Evolutionary conservation across 23 tunicate species (phyloP), one percentile per base, ranked within the genome.

Genomic region (Aplidium turbinatum): DNA sequence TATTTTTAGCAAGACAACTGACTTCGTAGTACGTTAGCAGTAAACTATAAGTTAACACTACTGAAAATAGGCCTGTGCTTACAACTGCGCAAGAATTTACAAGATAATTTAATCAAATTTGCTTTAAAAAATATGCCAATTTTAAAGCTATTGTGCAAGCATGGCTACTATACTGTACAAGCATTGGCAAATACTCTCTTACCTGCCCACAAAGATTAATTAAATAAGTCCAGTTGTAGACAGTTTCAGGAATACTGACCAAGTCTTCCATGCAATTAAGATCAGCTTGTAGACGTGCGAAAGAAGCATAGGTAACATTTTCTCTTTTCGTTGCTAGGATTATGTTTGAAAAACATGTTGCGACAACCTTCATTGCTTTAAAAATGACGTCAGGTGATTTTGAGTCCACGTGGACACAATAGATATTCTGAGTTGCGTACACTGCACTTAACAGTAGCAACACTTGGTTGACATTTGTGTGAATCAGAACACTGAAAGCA

Each of bases 201-300:
- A 81, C 96, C 84, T 88, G 96, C 0, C 82, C 86, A 53, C 96
- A 88, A 9, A 88, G 36, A 56, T 88, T 88, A 35, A 88, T 82
- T 20, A 76, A 35, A 62, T 88, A 77, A 20, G 48, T 82, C 96
- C 96, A 88, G 18, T 82, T 35, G 16, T 48, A 2, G 22, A 52
- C 31, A 27, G 73, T 28, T 1, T 60, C n/a, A 6, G 57, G 58
- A 0, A 21, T 2, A 0, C 22, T 51, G 28, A 88, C 4, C 73
- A 88, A 42, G 42, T 88, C 96, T 45, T 66, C 50, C 86, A 88
- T 80, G 74, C 96, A 88, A 23, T 66, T 75, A 4, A 88, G 34
- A 67, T 88, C 96, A 4, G 96, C 96, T 38, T 81, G 54, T 1
- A 88, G 75, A 33, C 96, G 66, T 0, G 70, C 35, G 47, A 76